Percentiles rank a stretch among this genome's conserved stretches.
These are phyloP conservation scores for Crotalus helleri DNA, from an alignment of 2,113 vertebrate species.

Conservation along the genomic window DNA sequence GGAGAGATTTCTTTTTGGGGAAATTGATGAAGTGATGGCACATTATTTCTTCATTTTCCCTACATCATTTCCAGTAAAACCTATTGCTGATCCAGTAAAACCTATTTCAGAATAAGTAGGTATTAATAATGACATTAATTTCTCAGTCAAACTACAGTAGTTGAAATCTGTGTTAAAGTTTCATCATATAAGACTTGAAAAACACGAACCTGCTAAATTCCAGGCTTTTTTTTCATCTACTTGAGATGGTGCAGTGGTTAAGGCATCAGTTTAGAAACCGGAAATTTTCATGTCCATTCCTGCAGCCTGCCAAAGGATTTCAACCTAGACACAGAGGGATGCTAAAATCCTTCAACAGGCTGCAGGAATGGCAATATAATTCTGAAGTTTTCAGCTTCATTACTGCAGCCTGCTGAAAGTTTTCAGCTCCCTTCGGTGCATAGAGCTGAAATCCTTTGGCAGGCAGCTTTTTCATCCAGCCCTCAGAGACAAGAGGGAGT, in stretches of 20 bases:
- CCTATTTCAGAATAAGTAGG: neutral
- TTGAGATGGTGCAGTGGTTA: neutral
- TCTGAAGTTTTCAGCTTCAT: no score
- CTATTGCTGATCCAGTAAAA: neutral
- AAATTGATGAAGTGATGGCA: neutral
- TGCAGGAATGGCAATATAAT: no score
- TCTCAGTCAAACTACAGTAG: neutral
- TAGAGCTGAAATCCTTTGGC: no score
- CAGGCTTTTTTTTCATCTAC: neutral
- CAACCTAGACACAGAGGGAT: neutral
- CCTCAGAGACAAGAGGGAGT: no score
- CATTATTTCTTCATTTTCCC: neutral
- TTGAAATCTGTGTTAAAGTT: neutral
- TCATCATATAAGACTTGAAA: neutral
- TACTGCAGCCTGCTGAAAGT: no score
- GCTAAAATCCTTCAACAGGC: no score
- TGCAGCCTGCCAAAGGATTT: no score
- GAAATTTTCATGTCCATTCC: neutral
- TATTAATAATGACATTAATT: neutral
- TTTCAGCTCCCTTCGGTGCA: no score
- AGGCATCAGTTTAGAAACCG: neutral
- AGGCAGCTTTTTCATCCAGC: no score
- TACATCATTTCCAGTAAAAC: neutral
- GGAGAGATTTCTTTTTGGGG: neutral
- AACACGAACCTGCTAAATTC: neutral